phyloP scores from a whole-genome alignment of 1,140 invertebrate species.

The Caenorhabditis brenneri region DNA sequence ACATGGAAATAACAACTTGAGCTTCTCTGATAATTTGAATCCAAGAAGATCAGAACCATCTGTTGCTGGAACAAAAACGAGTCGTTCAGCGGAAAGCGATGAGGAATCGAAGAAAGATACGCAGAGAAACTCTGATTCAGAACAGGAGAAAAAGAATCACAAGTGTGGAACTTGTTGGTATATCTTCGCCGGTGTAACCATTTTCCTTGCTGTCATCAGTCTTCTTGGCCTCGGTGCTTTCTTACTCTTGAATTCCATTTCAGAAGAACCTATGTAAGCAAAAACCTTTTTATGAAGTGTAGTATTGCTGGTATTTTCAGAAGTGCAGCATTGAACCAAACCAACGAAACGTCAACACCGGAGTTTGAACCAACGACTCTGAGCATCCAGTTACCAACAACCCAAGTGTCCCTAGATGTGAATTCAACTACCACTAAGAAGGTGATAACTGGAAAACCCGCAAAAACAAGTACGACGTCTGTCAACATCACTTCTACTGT shows the following conservation, averaged over 20 bases:
- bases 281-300: too few relatives aligned
- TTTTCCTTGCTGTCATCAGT: not conserved
- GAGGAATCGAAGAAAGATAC: not conserved
- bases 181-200: not conserved
- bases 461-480: too few relatives aligned
- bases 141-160: not conserved
- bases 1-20: not conserved
- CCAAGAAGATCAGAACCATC: not conserved
- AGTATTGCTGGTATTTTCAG: too few relatives aligned
- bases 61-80: not conserved
- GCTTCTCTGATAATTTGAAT: not conserved
- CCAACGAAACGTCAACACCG: not conserved
- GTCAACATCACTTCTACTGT: too few relatives aligned
- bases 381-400: not conserved
- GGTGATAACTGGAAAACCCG: too few relatives aligned
- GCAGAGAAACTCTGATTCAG: too few relatives aligned
- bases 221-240: not conserved
- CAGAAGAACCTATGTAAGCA: not conserved
- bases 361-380: not conserved
- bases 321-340: not conserved
- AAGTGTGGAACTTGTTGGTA: slow-evolving; percentile 24
- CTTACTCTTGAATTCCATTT: not conserved
- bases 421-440: too few relatives aligned
- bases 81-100: not conserved
- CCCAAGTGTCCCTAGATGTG: not conserved